Conservation (phyloP, 2,888 invertebrate genomes). For the Drosophila cognata region DNA sequence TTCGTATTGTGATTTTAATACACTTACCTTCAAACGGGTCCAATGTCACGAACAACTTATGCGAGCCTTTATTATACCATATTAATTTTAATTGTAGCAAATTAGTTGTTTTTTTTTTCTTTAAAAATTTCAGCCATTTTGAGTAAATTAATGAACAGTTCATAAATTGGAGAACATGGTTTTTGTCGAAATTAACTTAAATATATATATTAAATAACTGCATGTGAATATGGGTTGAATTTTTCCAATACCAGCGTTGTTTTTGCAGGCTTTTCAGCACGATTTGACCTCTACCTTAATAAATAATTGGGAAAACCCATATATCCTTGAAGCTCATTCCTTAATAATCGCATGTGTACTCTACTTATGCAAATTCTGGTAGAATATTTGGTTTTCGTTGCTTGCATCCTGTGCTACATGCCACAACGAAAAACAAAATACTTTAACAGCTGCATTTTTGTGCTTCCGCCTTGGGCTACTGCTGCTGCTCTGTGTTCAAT, state of each 20-base stretch:
- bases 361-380: background rate
- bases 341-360: background rate
- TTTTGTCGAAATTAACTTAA: background rate
- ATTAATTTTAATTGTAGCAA: background rate
- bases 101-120: background rate
- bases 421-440: conserved; percentile 23
- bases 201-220: background rate
- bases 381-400: conserved; percentile 25
- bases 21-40: background rate
- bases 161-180: background rate
- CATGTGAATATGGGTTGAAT: too few species aligned
- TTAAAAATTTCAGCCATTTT: background rate
- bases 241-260: too few species aligned
- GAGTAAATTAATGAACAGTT: background rate
- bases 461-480: conserved; percentile 51
- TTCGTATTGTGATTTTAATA: conserved; percentile 37
- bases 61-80: background rate
- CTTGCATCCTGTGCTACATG: background rate
- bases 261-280: too few species aligned
- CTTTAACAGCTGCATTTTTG: conserved; percentile 40
- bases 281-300: too few species aligned
- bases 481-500: conserved; percentile 54
- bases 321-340: background rate
- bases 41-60: background rate
- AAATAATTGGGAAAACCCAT: background rate